These are phyloP conservation scores for Abramis brama DNA, from an alignment of 2,113 vertebrate species.

Conservation along the genomic window DNA sequence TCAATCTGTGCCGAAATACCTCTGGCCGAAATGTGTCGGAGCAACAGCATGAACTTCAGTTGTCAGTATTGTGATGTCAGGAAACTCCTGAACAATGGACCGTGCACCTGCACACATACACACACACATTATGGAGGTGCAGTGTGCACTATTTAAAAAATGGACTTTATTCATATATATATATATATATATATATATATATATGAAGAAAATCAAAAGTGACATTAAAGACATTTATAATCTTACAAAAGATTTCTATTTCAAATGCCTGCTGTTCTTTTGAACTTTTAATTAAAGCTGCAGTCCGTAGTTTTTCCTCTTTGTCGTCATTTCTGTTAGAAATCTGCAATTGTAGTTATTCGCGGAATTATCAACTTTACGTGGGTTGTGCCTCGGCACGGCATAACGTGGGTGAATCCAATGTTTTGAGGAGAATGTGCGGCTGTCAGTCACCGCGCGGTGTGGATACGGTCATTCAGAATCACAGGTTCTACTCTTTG, in stretches of 20 bases:
- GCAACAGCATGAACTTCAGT: conserved; percentile 89
- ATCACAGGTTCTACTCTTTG: no score
- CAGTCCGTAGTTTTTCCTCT: no score
- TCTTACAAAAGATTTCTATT: neutral
- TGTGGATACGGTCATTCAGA: no score
- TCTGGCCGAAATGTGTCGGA: conserved; percentile 89
- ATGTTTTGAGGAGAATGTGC: no score
- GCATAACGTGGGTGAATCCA: no score
- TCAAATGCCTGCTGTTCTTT: neutral
- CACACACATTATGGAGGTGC: conserved; percentile 13
- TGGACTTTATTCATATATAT: neutral
- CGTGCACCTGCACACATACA: conserved; percentile 79
- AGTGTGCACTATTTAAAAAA: neutral
- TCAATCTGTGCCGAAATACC: conserved; percentile 90
- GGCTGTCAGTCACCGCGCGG: no score
- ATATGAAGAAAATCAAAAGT: neutral
- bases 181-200: neutral
- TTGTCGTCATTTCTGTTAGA: no score
- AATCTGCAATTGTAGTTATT: no score
- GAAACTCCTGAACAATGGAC: conserved; percentile 89
- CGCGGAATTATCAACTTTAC: no score
- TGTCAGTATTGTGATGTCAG: conserved; percentile 89
- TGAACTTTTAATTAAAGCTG: neutral
- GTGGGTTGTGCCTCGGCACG: no score
- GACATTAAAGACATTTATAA: neutral